Evolutionary conservation across 2,113 vertebrate genomes (phyloP).

Genomic region (Myotis brandtii): DNA sequence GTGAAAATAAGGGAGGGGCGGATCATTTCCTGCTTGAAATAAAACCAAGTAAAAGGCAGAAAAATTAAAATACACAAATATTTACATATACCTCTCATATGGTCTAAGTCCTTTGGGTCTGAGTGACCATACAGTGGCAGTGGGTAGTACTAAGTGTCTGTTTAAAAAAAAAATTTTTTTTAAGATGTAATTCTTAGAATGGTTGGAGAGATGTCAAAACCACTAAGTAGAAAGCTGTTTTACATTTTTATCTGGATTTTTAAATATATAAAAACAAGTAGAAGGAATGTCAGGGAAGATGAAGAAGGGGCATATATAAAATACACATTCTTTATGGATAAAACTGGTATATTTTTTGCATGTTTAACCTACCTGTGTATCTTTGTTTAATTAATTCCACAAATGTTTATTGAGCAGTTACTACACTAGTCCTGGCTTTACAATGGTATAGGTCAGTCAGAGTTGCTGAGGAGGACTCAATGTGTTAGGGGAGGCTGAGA

Average conservation of each 20-base stretch:
- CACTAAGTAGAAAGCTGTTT: not conserved
- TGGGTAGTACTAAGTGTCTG: slow-evolving; percentile 37
- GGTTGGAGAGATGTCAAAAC: slow-evolving; percentile 25
- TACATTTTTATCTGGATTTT: not conserved
- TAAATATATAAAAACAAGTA: not conserved
- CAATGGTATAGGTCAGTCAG: not conserved
- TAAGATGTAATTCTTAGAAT: slow-evolving; percentile 43
- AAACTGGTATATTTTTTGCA: not conserved
- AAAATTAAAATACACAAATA: slow-evolving; percentile 72
- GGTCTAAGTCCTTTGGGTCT: slow-evolving; percentile 56
- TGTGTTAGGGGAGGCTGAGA: fast-evolving
- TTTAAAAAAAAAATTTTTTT: not conserved
- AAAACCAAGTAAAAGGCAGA: slow-evolving; percentile 66
- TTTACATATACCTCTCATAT: slow-evolving; percentile 49
- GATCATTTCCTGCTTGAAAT: slow-evolving; percentile 79
- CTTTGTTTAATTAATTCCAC: not conserved
- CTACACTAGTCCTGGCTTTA: not conserved
- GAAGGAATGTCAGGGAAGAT: not conserved
- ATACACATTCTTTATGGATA: not conserved
- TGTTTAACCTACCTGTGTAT: not conserved
- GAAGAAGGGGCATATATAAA: not conserved
- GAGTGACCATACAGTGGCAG: slow-evolving; percentile 56
- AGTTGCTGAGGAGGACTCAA: not conserved
- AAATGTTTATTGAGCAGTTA: not conserved
- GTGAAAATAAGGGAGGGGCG: slow-evolving; percentile 62